Evolutionary conservation across 2,888 invertebrate genomes (phyloP).

Genomic region (Harpalus rubripes): DNA sequence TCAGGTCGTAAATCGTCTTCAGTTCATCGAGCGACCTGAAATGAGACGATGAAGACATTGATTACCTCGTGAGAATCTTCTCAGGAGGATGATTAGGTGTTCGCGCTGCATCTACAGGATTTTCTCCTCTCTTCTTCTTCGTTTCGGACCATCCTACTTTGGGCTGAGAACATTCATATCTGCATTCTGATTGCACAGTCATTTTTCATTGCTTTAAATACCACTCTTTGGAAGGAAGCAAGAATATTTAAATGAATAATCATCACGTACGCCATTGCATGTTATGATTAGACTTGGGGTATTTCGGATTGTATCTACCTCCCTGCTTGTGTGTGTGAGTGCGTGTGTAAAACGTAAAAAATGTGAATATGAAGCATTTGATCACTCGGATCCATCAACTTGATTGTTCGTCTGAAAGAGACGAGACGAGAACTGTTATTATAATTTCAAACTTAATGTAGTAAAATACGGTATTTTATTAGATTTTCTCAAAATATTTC

Average conservation of each 20-base stretch:
- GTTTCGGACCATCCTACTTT: conserved; percentile 7
- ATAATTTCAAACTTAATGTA: too few relatives aligned
- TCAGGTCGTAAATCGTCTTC: conserved; percentile 48
- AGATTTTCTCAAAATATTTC: too few relatives aligned
- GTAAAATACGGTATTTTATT: too few relatives aligned
- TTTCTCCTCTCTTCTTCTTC: conserved; percentile 6
- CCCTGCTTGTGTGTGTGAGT: too few relatives aligned
- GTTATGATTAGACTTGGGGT: too few relatives aligned
- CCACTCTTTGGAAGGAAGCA: neutral
- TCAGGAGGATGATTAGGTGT: conserved; percentile 59
- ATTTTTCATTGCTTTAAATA: neutral
- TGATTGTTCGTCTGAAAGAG: too few relatives aligned
- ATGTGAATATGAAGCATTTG: too few relatives aligned
- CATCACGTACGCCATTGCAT: neutral
- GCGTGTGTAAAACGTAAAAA: too few relatives aligned
- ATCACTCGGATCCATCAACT: too few relatives aligned
- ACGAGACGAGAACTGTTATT: too few relatives aligned
- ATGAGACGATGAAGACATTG: conserved; percentile 63
- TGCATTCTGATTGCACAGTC: neutral
- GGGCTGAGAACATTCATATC: neutral
- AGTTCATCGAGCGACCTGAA: conserved; percentile 37
- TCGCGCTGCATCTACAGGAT: conserved; percentile 39
- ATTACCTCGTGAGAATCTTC: conserved; percentile 65
- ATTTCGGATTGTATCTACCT: too few relatives aligned
- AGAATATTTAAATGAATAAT: neutral